Evolutionary conservation across 2,113 vertebrate species (phyloP), one percentile per base, ranked within the genome.

Genomic region (Oreochromis spilurus): DNA sequence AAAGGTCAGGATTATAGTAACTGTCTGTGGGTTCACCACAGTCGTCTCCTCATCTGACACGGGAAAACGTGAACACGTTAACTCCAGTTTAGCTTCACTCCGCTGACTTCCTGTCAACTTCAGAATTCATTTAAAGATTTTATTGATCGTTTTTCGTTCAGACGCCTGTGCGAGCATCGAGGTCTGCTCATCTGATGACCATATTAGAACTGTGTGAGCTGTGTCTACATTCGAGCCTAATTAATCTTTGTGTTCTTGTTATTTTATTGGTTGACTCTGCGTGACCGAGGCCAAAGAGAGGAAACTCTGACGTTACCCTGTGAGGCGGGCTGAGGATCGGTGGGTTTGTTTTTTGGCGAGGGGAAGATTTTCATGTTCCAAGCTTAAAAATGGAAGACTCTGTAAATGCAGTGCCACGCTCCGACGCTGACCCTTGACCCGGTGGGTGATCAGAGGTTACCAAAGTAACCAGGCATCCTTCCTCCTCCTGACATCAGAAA

Each of bases 151-250:
- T 67, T 40, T 67, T 0, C 3, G 11, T 67, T 67, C 62, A 67
- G 11, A 8, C 34, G 0, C 0, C 19, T 5, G 62, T 40, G 34
- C 12, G 36, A 24, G 62, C 11, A 21, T 0, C 7, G n/a, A 24
- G 36, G 11, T 7, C 36, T 24, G 62, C 34, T 67, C 34, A 5
- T 67, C 62, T 4, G 34, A 21, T 67, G 62, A 21, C 7, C 60
- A 2, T 36, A 1, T n/a, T 7, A 0, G 58, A n/a, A 1, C 58
- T 0, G 4, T 65, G 60, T 38, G 60, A 65, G 10, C 58, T n/a
- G 17, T 0, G 31, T 34, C 58, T 34, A 19, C 58, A 19, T 6
- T 34, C 5, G 36, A 7, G 58, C 10, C 60, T 7, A 0, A 36
- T n/a, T 6, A 36, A 36, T 12, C 60, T 65, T 38, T 62, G 58